A percentile compares a stretch with the other conserved stretches of the same genome.
Evolutionary conservation across 2,888 invertebrate genomes (phyloP).

Genomic region (Notocelia uddmanniana): DNA sequence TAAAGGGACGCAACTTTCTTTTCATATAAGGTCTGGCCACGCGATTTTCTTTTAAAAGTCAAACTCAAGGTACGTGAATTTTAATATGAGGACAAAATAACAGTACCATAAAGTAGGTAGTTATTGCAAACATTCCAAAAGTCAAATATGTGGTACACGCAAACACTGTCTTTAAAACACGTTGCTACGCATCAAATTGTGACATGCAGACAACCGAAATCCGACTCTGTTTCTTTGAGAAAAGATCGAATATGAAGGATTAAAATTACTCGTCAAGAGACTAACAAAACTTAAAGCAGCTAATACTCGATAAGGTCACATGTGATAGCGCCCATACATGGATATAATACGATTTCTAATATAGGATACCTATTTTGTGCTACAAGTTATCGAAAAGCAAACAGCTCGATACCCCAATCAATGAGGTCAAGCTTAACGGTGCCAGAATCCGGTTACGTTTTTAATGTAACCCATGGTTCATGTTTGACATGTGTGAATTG

Average conservation of each 20-base stretch:
- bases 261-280: not conserved
- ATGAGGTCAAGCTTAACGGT: constrained; percentile 80
- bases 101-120: constrained; percentile 2
- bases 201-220: not conserved
- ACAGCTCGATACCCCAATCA: constrained; percentile 65
- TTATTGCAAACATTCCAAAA: not conserved
- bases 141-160: constrained; percentile 33
- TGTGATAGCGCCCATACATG: not conserved
- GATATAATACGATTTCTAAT: not conserved
- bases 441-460: constrained; percentile 68
- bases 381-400: constrained; percentile 66
- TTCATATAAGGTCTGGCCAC: not conserved
- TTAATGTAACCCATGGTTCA: constrained; percentile 52
- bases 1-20: constrained; percentile 12
- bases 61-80: not conserved
- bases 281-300: not conserved
- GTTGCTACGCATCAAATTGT: constrained; percentile 1
- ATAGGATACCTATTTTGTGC: not conserved
- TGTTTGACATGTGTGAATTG: constrained; percentile 50
- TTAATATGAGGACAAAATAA: not conserved
- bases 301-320: not conserved
- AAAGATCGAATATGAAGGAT: not conserved
- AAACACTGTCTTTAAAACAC: constrained; percentile 31
- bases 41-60: not conserved
- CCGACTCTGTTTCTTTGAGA: not conserved